Percentiles rank a stretch among this genome's conserved stretches.
These are phyloP conservation scores for Lota lota DNA, from an alignment of 2,113 vertebrate species.

Conservation along the genomic window DNA sequence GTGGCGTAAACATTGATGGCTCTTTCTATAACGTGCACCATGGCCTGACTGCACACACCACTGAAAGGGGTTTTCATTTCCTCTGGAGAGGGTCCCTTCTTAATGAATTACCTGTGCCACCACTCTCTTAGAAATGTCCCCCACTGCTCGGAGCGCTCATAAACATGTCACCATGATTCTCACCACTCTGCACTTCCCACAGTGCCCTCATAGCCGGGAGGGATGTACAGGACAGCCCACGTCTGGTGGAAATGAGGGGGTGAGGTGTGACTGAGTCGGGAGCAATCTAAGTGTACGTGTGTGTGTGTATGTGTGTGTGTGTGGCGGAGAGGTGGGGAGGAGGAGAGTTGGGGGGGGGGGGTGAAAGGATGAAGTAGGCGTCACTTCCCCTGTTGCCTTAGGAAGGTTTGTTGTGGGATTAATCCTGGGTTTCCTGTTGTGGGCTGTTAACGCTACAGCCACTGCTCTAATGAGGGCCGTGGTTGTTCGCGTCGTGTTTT, in stretches of 20 bases:
- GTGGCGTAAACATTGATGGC: too few species aligned
- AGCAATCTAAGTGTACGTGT: conserved; percentile 29
- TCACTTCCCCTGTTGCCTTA: conserved; percentile 57
- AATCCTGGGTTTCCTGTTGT: conserved; percentile 41
- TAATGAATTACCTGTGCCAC: conserved; percentile 78
- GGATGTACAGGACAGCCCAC: conserved; percentile 81
- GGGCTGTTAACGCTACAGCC: conserved; percentile 7
- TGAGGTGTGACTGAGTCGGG: conserved; percentile 77
- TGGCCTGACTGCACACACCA: conserved; percentile 15
- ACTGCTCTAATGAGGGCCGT: conserved; percentile 26
- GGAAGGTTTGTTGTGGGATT: conserved; percentile 48
- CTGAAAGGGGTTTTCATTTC: conserved; percentile 67
- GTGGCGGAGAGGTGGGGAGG: conserved; percentile 75
- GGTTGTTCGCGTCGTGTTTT: conserved; percentile 35
- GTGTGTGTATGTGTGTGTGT: neutral
- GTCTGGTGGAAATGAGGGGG: conserved; percentile 85
- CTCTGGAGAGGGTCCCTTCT: conserved; percentile 65
- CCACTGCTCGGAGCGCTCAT: conserved; percentile 79
- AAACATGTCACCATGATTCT: conserved; percentile 98
- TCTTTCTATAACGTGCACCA: neutral
- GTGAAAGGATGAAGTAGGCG: conserved; percentile 46
- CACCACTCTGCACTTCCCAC: conserved; percentile 89
- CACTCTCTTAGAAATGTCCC: conserved; percentile 63
- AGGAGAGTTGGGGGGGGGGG: conserved; percentile 38
- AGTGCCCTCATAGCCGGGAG: conserved; percentile 80